Evolutionary conservation across 2,888 invertebrate species (phyloP), one percentile per base, ranked within the genome.

Genomic region (Notocelia uddmanniana): DNA sequence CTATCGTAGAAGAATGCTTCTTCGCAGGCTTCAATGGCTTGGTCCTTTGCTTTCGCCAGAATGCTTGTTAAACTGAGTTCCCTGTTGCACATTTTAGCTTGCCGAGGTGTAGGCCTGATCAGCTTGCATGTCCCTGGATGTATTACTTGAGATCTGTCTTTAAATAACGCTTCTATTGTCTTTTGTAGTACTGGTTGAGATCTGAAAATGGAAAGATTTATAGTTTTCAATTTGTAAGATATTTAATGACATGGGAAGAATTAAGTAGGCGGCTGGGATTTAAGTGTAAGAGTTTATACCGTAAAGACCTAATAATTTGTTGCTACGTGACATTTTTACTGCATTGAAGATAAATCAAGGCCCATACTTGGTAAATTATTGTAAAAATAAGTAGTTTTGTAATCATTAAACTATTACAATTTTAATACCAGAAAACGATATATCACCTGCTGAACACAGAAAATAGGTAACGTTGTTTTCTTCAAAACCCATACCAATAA

Each of bases 1-100:
- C 96, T 94, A 75, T 96, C 96, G 79, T 95, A 96, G 68, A 95
- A 94, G 79, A 96, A 96, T 63, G 95, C 93, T 76, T 95, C 94
- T 81, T 95, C 95, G 79, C 96, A 96, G 50, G 95, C 94, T 0
- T 85, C 84, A 48, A 95, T 92, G 0, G 96, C 95, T 80, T 96
- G 91, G 9, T 94, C 89, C 71, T 94, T 94, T 0, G 96, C 95
- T 60, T 91, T 92, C 9, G 90, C 87, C 37, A 96, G 85, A 19
- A 94, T 92, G 1, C 90, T 91, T 0, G 92, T 82, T 26, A 95
- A 79, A 0, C 95, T 95, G 18, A 91, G 93, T 77, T 95, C 95
- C 73, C 94, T 93, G 71, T 93, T 91, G 79, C 96, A 96, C 81
- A 95, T 94, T 86, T 94, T 95, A 69, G 94, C 93, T 86, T 96